Evolutionary conservation across 2,797 vertebrate genomes (phyloP), one percentile per base, ranked within the genome.

Genomic region (Anguilla anguilla): DNA sequence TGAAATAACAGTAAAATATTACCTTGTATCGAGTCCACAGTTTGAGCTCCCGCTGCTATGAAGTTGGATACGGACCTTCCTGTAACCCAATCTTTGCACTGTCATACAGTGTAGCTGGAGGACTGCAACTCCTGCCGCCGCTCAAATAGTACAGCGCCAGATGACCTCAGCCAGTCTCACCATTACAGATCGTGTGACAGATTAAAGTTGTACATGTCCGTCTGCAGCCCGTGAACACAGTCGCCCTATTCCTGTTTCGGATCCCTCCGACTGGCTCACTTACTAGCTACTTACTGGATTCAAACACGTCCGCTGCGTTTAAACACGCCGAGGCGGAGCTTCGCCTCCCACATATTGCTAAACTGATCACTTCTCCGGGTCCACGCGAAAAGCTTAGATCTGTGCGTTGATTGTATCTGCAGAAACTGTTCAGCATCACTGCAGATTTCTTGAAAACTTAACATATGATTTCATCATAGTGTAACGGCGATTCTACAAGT

Each of bases 271-370:
- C 46, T 49, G 19, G 81, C 61, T 22, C n/a, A 39, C 86, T 67
- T 84, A 31, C 81, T n/a, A 74, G 82, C 28, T 28, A 74, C 61
- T 74, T 72, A 69, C 49, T 72, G 72, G 81, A 67, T 84, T 55
- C 61, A 39, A 55, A 87, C 59, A n/a, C 31, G 49, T 87, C 87
- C 87, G 59, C 28, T 87, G 87, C 69, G 43, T 57, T 84, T 84
- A 51, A 84, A 84, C 81, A 74, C 31, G 43, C 64, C 64, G 83
- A 87, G 87, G 87, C 87, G 87, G 87, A 87, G 83, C 87, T 46
- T 51, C 43, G 7, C 19, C 79, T 19, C 79, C 25, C 79, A 49
- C 19, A 82, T n/a, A 22, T 51, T 49, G 25, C 46, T 22, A 51
- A 82, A 82, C 2, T 25, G 46, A 79, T 79, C 77, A 46, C 39